Evolutionary conservation across 2,797 vertebrate species (phyloP).

Genomic region (Urosaurus nigricauda): DNA sequence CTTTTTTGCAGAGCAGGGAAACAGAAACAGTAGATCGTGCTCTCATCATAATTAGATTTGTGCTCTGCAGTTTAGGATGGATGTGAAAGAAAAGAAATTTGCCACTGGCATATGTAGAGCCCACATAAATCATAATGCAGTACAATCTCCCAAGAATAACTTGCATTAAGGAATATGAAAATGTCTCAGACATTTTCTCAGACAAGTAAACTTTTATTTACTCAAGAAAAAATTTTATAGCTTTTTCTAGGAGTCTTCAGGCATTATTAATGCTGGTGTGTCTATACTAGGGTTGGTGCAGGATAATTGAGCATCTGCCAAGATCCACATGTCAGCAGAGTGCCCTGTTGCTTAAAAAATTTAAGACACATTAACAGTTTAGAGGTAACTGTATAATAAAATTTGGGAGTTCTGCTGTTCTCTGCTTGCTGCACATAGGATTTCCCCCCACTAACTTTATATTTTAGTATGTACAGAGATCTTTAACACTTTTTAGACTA

Average conservation of each 20-base stretch:
- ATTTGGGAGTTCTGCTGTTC: neutral
- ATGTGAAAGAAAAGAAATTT: neutral
- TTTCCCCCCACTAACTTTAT: neutral
- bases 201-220: neutral
- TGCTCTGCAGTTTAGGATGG: neutral
- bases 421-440: neutral
- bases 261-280: neutral
- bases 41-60: conserved; percentile 13
- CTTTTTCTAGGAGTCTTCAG: neutral
- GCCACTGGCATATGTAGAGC: neutral
- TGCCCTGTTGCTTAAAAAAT: neutral
- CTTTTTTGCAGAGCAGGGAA: neutral
- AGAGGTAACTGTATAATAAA: neutral
- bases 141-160: neutral
- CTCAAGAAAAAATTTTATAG: neutral
- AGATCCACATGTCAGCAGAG: neutral
- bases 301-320: neutral
- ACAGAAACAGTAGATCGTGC: neutral
- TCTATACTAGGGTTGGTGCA: neutral
- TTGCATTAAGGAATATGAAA: neutral
- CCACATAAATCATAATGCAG: neutral
- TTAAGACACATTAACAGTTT: neutral
- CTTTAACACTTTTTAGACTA: no score
- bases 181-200: neutral
- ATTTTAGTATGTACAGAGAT: no score